Conservation (phyloP, 2,888 invertebrate genomes). For the Athrips mouffetella region DNA sequence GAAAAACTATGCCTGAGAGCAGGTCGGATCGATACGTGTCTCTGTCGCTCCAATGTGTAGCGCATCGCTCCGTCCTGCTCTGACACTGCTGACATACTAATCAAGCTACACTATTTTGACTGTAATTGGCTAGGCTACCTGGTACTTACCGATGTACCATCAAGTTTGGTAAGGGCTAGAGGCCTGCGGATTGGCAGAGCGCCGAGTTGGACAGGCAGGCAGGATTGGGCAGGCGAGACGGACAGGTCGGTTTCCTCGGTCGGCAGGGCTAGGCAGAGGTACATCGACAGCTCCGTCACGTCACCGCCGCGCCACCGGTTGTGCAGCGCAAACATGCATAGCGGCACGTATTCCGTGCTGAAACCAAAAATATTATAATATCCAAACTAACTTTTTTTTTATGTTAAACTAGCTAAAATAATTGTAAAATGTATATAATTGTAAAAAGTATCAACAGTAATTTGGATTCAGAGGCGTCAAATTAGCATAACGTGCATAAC, state of each 20-base stretch:
- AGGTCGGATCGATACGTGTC: no score
- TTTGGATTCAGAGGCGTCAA: no score
- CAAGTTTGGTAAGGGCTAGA: slow-evolving; percentile 34
- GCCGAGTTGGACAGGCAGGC: slow-evolving; percentile 42
- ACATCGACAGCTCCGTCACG: slow-evolving; percentile 39
- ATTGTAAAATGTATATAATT: no score
- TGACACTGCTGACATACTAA: no score
- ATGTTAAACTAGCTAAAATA: no score
- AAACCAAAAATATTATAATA: not conserved
- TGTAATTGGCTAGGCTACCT: not conserved
- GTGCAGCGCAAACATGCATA: slow-evolving; percentile 48
- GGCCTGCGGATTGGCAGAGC: slow-evolving; percentile 39
- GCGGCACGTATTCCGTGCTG: slow-evolving; percentile 40
- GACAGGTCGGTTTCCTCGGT: no score
- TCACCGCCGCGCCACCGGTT: slow-evolving; percentile 54
- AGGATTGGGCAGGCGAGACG: slow-evolving; percentile 16
- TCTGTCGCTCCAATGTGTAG: no score
- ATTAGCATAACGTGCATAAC: no score
- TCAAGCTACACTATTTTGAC: no score
- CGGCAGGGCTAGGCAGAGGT: slow-evolving; percentile 43
- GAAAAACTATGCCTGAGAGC: no score
- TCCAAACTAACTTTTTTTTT: not conserved
- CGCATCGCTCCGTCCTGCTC: no score
- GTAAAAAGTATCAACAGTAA: no score
- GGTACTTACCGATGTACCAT: slow-evolving; percentile 40